These are phyloP conservation scores for Atta colombica DNA, from an alignment of 1,140 invertebrate species.

Conservation along the genomic window DNA sequence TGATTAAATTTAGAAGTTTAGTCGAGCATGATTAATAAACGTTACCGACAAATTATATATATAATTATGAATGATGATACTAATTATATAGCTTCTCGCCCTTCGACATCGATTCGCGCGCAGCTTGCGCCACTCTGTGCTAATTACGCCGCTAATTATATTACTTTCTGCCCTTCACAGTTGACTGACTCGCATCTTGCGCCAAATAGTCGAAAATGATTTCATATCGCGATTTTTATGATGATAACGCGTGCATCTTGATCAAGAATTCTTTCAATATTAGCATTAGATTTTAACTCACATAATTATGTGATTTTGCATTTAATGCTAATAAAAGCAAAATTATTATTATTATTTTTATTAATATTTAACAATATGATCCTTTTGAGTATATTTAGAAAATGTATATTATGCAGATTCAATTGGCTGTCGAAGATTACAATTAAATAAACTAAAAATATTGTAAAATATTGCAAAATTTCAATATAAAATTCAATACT, in stretches of 20 bases:
- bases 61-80: constrained; percentile 1
- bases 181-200: constrained; percentile 33
- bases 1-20: not conserved
- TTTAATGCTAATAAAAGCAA: not conserved
- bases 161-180: constrained; percentile 66
- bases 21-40: not conserved
- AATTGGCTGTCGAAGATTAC: not conserved
- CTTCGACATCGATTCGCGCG: constrained; percentile 1
- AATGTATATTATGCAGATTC: not conserved
- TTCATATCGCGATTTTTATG: not conserved
- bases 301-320: not conserved
- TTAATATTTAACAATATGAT: not conserved
- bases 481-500: not conserved
- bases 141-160: constrained; percentile 70
- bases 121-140: constrained; percentile 58
- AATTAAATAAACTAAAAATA: not conserved
- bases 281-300: not conserved
- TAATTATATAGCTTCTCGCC: constrained; percentile 46
- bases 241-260: too few species aligned
- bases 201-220: constrained; percentile 37
- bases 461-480: not conserved
- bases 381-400: not conserved
- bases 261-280: not conserved
- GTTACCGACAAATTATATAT: not conserved
- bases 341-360: not conserved